Evolutionary conservation across 2,888 invertebrate genomes (phyloP), one percentile per base, ranked within the genome.

Genomic region (Chrysina gloriosa): DNA sequence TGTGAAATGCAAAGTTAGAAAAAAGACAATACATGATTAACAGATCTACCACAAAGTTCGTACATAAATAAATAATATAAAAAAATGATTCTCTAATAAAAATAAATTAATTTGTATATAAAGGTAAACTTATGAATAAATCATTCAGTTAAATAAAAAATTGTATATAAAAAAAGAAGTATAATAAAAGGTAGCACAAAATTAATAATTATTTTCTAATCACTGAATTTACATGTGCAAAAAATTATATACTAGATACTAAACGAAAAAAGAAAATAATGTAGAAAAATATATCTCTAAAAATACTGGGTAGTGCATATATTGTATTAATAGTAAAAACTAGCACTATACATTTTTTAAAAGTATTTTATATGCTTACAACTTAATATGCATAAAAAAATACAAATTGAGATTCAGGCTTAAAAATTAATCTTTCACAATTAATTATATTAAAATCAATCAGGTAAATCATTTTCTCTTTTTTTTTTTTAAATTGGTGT

Each of bases 1-100:
- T 75, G 73, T 72, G 70, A 74, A 74, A 76, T 76, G 71, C 72
- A 71, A 77, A 77, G 76, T 79, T 79, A 79, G 47, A 31, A 68
- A 63, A 63, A 64, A 34, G 63, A 64, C 31, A 48, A 27, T 47
- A 58, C 25, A 47, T 42, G 63, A 45, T 54, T 64, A 31, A 50
- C 54, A 39, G 29, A 19, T 42, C 54, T 56, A 47, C 42, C 54
- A 58, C 25, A 47, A 56, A 54, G 21, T 19, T 21, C 29, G 19
- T 56, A 47, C 7, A 56, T 54, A 64, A 64, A 68, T 39, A 56
- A 65, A 56, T 64, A 48, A 65, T 68, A 31, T 34, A 61, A 70
- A 68, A 70, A 78, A 77, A 77, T 75, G 70, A 71, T 70, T 71
- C 72, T 52, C 56, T 16, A 47, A 68, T 54, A 68, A 39, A 70